phyloP scores from a whole-genome alignment of 2,113 vertebrate genomes.

The Varanus komodoensis region DNA sequence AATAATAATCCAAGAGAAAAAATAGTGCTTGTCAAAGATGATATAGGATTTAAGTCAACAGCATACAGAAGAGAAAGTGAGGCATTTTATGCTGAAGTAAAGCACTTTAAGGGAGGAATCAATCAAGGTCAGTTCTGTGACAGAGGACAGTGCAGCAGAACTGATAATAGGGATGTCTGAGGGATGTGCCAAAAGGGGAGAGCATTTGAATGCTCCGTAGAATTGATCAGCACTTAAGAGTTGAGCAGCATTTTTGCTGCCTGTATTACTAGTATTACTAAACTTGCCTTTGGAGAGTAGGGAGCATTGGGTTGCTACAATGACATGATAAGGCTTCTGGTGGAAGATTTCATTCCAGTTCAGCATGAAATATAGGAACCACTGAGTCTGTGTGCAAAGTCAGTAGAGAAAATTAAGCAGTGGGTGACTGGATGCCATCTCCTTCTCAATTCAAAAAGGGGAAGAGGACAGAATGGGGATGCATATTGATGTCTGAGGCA shows the following conservation, averaged over 20 bases:
- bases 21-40: conserved; percentile 27
- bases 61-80: conserved; percentile 11
- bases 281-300: background rate
- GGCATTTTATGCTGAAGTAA: conserved; percentile 37
- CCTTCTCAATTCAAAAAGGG: background rate
- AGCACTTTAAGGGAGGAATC: conserved; percentile 33
- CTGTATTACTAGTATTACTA: background rate
- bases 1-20: conserved; percentile 11
- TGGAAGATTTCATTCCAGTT: background rate
- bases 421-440: background rate
- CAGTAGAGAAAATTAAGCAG: background rate
- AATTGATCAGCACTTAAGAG: conserved; percentile 14
- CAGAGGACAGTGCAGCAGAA: conserved; percentile 23
- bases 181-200: conserved; percentile 8
- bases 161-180: background rate
- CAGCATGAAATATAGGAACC: conserved; percentile 5
- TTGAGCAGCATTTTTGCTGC: background rate
- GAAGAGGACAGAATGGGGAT: background rate
- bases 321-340: background rate
- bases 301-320: background rate
- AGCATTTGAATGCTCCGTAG: background rate
- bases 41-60: conserved; percentile 38
- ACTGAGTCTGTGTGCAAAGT: background rate
- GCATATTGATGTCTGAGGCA: background rate
- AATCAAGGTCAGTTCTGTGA: conserved; percentile 34